Percentiles rank a stretch among this genome's conserved stretches.
phyloP scores from a whole-genome alignment of 1,140 invertebrate species.

The Drosophila arizonae region DNA sequence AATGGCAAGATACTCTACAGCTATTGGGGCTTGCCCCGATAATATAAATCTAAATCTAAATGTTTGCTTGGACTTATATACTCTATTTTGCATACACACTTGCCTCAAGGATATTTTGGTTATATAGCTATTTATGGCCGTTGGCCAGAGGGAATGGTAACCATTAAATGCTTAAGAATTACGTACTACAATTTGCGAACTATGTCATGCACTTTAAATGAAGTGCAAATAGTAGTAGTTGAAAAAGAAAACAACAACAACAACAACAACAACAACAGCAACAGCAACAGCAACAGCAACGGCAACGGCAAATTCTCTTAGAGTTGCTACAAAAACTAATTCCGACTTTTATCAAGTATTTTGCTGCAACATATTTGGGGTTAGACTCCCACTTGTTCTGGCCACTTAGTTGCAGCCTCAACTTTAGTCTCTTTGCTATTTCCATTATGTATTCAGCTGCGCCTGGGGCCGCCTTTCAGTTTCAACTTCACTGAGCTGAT shows the following conservation, averaged over 20 bases:
- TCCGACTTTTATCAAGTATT: constrained; percentile 60
- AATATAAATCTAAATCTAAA: no score
- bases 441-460: constrained; percentile 28
- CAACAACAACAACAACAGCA: no score
- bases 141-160: neutral
- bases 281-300: constrained; percentile 16
- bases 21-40: no score
- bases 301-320: constrained; percentile 13
- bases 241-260: constrained; percentile 21
- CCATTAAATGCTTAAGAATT: constrained; percentile 27
- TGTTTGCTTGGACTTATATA: no score
- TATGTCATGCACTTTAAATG: constrained; percentile 50
- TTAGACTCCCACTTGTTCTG: neutral
- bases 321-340: constrained; percentile 64
- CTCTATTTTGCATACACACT: no score
- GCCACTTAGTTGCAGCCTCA: neutral
- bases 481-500: neutral
- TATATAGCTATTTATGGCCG: no score
- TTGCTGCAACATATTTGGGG: constrained; percentile 58
- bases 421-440: constrained; percentile 41
- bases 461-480: constrained; percentile 5
- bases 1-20: no score
- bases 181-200: constrained; percentile 25
- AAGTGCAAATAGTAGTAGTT: constrained; percentile 28
- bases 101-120: no score